Conservation (phyloP, 2,888 invertebrate species). For the Caenorhabditis becei region DNA sequence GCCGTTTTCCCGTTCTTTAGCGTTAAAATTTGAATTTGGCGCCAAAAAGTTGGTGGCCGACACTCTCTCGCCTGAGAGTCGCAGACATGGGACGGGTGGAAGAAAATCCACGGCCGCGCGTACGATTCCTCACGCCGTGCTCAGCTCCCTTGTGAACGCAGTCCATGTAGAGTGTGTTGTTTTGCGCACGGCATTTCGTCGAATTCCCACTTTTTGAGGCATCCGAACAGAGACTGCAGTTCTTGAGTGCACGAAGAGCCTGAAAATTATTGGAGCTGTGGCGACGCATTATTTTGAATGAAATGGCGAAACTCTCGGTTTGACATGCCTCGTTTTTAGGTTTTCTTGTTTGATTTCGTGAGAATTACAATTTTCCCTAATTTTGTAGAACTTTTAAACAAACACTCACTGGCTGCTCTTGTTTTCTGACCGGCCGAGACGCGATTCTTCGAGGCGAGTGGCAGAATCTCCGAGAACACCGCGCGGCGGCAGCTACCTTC, state of each 20-base stretch:
- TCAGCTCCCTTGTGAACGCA: conserved; percentile 74
- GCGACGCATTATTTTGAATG: background rate
- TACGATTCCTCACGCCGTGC: too few relatives aligned
- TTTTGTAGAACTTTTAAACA: background rate
- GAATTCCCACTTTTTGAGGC: conserved; percentile 81
- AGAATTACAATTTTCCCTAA: too few relatives aligned
- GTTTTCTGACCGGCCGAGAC: conserved; percentile 65
- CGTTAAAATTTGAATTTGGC: too few relatives aligned
- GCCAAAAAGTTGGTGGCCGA: too few relatives aligned
- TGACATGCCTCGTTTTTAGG: too few relatives aligned
- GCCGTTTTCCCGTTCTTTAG: too few relatives aligned
- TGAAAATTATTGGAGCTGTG: conserved; percentile 50
- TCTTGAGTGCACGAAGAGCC: conserved; percentile 79
- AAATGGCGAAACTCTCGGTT: too few relatives aligned
- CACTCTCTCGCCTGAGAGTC: too few relatives aligned
- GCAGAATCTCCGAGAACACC: conserved; percentile 76
- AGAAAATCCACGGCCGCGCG: too few relatives aligned
- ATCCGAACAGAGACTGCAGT: conserved; percentile 78
- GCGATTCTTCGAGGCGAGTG: conserved; percentile 75
- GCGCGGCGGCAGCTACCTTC: too few relatives aligned
- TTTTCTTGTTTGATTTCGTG: too few relatives aligned
- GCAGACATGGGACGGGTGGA: too few relatives aligned
- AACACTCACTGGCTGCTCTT: conserved; percentile 70
- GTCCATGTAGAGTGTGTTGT: conserved; percentile 75
- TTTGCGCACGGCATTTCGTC: conserved; percentile 78